Evolutionary conservation across 2,888 invertebrate genomes (phyloP), one percentile per base, ranked within the genome.

Genomic region (Boloria selene): DNA sequence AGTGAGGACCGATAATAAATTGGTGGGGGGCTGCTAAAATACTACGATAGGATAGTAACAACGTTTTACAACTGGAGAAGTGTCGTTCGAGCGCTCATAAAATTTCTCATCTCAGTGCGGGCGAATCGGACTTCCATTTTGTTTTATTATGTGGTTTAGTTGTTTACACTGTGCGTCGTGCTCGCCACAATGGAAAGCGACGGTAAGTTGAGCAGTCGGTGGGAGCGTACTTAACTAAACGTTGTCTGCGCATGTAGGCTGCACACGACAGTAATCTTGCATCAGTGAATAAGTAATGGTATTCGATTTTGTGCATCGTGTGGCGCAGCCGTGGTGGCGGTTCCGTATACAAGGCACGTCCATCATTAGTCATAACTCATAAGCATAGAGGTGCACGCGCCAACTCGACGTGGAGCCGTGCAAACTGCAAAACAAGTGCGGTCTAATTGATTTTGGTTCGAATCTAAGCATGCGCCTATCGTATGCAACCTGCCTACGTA

Each of bases 21-120:
- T 86, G 90, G 90, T 86, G 91, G 92, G 92, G 92, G 87, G 90
- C 87, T 87, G 85, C 85, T 88, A 85, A 88, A 92, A 92, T 92
- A 93, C 92, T 93, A 92, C 92, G 87, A 83, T 82, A 89, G 86
- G 87, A 90, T 92, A 91, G 91, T 90, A 92, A 90, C 87, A 87
- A 86, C 88, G 86, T 90, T 92, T 90, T 92, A 92, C 92, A 85
- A 92, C 89, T 90, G 80, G 80, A 82, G 82, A 78, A 77, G 80
- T 80, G 80, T 62, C 61, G 55, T 77, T 77, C 77, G 74, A 74
- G 83, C 81, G 87, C 81, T 84, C 83, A 87, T 88, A 89, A 88
- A 90, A 86, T 84, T 83, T 85, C 81, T 86, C 87, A 87, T 88
- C 86, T 88, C 84, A 77, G 81, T 81, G 85, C 86, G 85, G 84